phyloP scores from a whole-genome alignment of 53 echinoderm and acorn worm genomes.

The Pentamera pediparva region DNA sequence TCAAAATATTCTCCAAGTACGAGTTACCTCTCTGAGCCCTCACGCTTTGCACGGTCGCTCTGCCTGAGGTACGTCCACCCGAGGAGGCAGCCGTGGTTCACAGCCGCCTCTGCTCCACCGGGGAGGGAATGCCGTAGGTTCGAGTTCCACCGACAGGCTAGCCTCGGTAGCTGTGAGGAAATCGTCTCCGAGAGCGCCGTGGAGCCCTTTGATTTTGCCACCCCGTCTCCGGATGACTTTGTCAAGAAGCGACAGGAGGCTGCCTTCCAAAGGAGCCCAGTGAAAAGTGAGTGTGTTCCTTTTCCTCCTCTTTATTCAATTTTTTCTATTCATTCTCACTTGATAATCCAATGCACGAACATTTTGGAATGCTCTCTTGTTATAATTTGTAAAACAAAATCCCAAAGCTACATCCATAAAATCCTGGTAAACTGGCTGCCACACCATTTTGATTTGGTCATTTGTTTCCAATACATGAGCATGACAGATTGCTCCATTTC shows the following conservation, averaged over 20 bases:
- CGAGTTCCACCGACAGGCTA: constrained; percentile 11
- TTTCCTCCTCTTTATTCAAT: too few species aligned
- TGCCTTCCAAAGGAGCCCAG: constrained; percentile 48
- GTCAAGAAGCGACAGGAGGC: constrained; percentile 50
- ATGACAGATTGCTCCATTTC: too few species aligned
- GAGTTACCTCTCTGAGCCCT: constrained; percentile 6
- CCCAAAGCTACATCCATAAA: too few species aligned
- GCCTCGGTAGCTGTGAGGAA: neutral
- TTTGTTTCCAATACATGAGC: too few species aligned
- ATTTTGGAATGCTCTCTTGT: too few species aligned
- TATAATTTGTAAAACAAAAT: too few species aligned
- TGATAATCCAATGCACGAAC: too few species aligned
- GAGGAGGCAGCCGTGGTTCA: neutral
- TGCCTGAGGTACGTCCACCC: neutral
- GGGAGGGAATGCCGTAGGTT: neutral
- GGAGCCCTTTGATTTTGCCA: constrained; percentile 76
- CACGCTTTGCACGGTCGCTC: constrained; percentile 4
- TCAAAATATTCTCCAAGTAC: neutral
- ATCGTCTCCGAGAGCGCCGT: constrained; percentile 2
- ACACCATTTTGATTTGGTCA: too few species aligned
- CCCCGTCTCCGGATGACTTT: constrained; percentile 88
- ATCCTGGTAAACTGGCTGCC: too few species aligned
- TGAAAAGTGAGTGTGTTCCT: neutral
- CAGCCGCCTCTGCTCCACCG: neutral
- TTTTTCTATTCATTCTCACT: too few species aligned